Evolutionary conservation across 2,888 invertebrate species (phyloP), one percentile per base, ranked within the genome.

Genomic region (Drosophila pegasa): DNA sequence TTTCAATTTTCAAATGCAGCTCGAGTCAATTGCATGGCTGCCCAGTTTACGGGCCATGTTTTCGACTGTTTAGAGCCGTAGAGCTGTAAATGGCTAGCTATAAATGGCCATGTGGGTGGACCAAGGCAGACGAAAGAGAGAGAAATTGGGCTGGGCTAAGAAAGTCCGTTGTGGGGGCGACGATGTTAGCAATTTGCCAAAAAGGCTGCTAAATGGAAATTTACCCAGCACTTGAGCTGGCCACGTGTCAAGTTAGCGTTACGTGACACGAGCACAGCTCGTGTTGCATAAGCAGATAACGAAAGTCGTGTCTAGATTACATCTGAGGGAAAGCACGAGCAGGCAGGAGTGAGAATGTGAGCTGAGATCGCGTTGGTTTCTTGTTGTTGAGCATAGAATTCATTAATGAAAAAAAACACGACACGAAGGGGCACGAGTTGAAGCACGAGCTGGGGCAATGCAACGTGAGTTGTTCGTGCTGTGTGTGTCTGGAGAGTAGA

Each of bases 1-100:
- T 71, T 70, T 70, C 69, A 71, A 87, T 87, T 83, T 75, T 75
- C 62, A 52, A 78, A 86, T 78, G 80, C 63, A 69, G 60, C 63
- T 64, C 68, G 72, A 78, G 81, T 88, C 78, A 69, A 83, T 80
- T 77, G 78, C 73, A 78, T 67, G 62, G 57, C 67, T 47, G 65
- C 55, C 80, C 47, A 38, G 61, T 69, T 54, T 41, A 40, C 63
- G 58, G 60, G 20, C 40, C 62, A 67, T 80, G 80, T 65, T 80
- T 57, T 70, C 45, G 33, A 51, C 59, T 69, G 37, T 29, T 60
- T 54, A 63, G 16, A 58, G 63, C 37, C 37, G 37, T 43, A 50
- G 35, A 50, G 27, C 33, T 45, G 22, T 45, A 35, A 20, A 9
- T 35, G 18, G 47, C 29, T 31, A 31, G 47, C 47, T 31, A 47